phyloP scores from a whole-genome alignment of 2,888 invertebrate species.

The Tiphia femorata region DNA sequence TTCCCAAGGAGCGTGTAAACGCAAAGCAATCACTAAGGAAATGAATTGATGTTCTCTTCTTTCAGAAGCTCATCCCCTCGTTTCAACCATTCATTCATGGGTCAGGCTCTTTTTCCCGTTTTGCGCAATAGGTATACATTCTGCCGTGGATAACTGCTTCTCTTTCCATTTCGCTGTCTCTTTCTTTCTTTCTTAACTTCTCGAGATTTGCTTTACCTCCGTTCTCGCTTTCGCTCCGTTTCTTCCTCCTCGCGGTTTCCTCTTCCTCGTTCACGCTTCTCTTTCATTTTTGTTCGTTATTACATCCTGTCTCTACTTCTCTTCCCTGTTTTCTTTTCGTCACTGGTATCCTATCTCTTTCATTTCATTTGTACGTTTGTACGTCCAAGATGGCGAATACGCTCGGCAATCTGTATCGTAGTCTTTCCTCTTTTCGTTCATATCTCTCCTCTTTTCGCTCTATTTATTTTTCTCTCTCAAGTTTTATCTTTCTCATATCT shows the following conservation, averaged over 20 bases:
- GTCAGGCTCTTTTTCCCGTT: conserved; percentile 69
- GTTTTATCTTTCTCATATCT: neutral
- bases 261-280: neutral
- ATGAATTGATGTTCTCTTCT: conserved; percentile 67
- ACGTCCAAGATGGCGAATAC: no score
- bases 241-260: neutral
- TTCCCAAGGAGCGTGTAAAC: conserved; percentile 6
- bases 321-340: no score
- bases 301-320: neutral
- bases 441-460: conserved; percentile 12
- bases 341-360: neutral
- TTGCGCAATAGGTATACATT: conserved; percentile 67
- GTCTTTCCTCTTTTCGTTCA: neutral
- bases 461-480: neutral
- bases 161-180: conserved; percentile 1
- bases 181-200: neutral
- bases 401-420: neutral
- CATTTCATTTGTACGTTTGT: neutral
- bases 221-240: neutral
- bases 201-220: neutral
- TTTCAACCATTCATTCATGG: conserved; percentile 69
- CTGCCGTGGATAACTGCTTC: conserved; percentile 25
- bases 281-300: neutral
- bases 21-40: conserved; percentile 45
- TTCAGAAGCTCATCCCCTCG: conserved; percentile 69